Evolutionary conservation across 2,113 vertebrate species (phyloP).

Genomic region (Saccopteryx leptura): DNA sequence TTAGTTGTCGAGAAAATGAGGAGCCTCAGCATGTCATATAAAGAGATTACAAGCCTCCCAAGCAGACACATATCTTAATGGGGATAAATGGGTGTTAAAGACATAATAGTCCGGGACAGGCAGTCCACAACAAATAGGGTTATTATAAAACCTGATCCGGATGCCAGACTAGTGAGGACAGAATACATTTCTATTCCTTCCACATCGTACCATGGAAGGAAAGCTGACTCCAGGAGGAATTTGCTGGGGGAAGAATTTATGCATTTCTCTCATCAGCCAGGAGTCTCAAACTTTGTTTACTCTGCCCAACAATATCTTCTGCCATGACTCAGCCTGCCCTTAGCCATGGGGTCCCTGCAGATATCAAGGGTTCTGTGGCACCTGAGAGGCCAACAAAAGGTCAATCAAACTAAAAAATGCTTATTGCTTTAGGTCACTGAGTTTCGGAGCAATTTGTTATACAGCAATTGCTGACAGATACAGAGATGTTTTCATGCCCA

Average conservation of each 20-base stretch:
- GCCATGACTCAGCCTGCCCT: not conserved
- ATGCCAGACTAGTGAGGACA: not conserved
- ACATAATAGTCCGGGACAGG: not conserved
- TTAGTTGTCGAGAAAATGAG: constrained; percentile 29
- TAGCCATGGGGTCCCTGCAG: not conserved
- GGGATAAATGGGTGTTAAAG: constrained; percentile 45
- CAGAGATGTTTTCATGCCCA: not conserved
- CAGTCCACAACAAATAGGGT: not conserved
- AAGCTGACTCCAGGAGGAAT: not conserved
- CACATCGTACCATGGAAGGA: not conserved
- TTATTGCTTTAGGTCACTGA: not conserved
- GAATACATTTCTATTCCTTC: not conserved
- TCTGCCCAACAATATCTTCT: not conserved
- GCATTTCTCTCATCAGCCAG: not conserved
- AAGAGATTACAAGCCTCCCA: not conserved
- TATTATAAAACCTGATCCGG: not conserved
- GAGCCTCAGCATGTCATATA: not conserved
- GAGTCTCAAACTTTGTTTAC: not conserved
- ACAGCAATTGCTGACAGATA: not conserved
- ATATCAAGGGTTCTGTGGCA: not conserved
- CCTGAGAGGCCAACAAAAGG: not conserved
- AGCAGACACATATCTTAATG: constrained; percentile 56
- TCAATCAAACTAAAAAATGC: not conserved
- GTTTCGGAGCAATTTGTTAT: not conserved
- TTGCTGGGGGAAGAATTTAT: not conserved